Percentiles rank a stretch among this genome's conserved stretches.
These are phyloP conservation scores for Chlorodrepanis virens DNA, from an alignment of 2,113 vertebrate genomes.

Conservation along the genomic window DNA sequence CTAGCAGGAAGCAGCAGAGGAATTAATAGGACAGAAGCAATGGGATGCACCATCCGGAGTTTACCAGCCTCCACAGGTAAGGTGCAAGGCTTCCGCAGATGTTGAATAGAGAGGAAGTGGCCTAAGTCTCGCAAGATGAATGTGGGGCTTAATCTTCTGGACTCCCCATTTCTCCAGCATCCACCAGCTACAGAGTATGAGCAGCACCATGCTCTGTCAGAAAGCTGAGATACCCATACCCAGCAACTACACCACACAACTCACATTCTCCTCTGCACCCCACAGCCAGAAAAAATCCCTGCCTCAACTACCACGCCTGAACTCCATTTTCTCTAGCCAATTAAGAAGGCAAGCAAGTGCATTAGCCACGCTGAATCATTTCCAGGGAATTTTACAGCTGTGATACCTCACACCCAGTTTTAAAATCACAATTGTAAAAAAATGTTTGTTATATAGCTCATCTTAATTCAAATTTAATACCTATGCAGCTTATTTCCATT, in stretches of 20 bases:
- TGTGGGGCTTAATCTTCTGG: accelerated
- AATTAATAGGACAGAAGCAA: not conserved
- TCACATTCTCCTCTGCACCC: not conserved
- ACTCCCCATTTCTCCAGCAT: not conserved
- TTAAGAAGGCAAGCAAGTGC: not conserved
- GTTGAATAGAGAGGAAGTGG: not conserved
- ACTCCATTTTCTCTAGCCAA: not conserved
- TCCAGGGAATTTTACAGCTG: not conserved
- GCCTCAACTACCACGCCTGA: not conserved
- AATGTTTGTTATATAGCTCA: not conserved
- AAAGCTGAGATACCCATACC: not conserved
- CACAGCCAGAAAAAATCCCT: not conserved
- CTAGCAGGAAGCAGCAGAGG: not conserved
- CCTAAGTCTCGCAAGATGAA: not conserved
- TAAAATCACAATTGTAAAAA: not conserved
- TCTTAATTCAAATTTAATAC: not conserved
- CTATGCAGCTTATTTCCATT: not conserved
- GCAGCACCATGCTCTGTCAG: not conserved
- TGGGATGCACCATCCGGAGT: not conserved
- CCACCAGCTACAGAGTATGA: not conserved
- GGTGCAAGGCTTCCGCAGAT: not conserved
- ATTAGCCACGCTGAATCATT: not conserved
- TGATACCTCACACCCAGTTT: not conserved
- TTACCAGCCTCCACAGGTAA: not conserved
- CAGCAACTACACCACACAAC: not conserved